Percentiles rank a stretch among this genome's conserved stretches.
Conservation (phyloP, 2,797 vertebrate species). For the Tachyglossus aculeatus region DNA sequence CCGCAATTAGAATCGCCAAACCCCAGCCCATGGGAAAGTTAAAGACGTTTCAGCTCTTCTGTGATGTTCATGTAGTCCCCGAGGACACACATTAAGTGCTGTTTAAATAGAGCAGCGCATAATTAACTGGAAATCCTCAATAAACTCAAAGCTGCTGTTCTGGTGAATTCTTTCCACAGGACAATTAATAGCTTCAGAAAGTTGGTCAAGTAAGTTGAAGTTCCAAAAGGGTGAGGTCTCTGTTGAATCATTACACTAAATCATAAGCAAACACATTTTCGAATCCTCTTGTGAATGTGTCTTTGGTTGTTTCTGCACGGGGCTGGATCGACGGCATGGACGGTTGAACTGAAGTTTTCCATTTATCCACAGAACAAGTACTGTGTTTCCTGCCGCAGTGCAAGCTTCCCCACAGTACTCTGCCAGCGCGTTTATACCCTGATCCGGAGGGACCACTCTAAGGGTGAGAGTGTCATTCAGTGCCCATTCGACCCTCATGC, state of each 20-base stretch:
- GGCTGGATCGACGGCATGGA: neutral
- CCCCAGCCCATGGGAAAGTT: neutral
- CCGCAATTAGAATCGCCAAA: neutral
- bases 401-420: constrained; percentile 50
- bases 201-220: neutral
- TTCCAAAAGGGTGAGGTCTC: constrained; percentile 15
- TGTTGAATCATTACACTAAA: neutral
- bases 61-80: neutral
- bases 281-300: neutral
- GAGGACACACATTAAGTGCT: neutral
- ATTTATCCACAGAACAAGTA: constrained; percentile 55
- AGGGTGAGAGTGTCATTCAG: constrained; percentile 50
- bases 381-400: constrained; percentile 40
- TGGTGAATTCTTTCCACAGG: neutral
- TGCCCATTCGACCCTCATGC: constrained; percentile 35
- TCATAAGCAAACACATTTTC: neutral
- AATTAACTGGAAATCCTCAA: neutral
- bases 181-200: neutral
- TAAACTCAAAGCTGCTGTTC: neutral
- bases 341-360: constrained; percentile 55
- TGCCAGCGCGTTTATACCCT: constrained; percentile 46
- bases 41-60: neutral
- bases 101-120: neutral
- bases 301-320: neutral
- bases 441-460: constrained; percentile 52